phyloP scores from a whole-genome alignment of 1,140 invertebrate genomes.

The Dendrolimus kikuchii region DNA sequence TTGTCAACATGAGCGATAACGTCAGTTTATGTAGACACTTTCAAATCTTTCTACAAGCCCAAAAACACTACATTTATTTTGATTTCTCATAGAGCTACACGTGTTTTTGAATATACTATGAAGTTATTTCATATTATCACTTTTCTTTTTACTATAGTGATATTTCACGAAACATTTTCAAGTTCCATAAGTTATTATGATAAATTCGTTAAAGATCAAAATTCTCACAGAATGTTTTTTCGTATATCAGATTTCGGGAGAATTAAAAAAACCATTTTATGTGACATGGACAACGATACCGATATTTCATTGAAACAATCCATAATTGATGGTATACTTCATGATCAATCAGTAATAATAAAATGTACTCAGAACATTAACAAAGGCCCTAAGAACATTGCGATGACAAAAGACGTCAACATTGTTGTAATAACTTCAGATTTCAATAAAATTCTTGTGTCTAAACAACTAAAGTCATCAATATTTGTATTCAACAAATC shows the following conservation, averaged over 20 bases:
- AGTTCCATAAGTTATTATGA: neutral
- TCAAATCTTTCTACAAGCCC: too few relatives aligned
- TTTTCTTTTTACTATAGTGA: too few relatives aligned
- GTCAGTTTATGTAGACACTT: too few relatives aligned
- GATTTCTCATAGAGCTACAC: too few relatives aligned
- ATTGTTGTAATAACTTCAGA: too few relatives aligned
- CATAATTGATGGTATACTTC: slow-evolving; percentile 5
- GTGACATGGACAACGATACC: slow-evolving; percentile 1
- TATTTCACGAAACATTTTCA: too few relatives aligned
- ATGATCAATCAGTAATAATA: slow-evolving; percentile 5
- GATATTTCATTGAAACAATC: slow-evolving; percentile 5
- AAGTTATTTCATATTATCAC: too few relatives aligned
- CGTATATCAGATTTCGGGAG: neutral
- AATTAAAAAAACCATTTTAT: slow-evolving; percentile 8
- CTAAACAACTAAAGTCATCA: neutral
- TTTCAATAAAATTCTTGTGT: too few relatives aligned
- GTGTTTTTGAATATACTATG: too few relatives aligned
- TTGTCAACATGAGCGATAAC: too few relatives aligned
- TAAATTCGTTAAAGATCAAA: too few relatives aligned
- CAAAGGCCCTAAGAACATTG: slow-evolving; percentile 6
- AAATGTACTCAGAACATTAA: neutral
- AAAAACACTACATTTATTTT: too few relatives aligned
- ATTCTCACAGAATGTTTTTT: neutral
- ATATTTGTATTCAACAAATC: slow-evolving; percentile 15
- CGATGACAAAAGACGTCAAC: slow-evolving; percentile 9